A percentile compares a stretch with the other conserved stretches of the same genome.
Evolutionary conservation across 2,113 vertebrate species (phyloP).

Genomic region (Phyllostomus discolor): DNA sequence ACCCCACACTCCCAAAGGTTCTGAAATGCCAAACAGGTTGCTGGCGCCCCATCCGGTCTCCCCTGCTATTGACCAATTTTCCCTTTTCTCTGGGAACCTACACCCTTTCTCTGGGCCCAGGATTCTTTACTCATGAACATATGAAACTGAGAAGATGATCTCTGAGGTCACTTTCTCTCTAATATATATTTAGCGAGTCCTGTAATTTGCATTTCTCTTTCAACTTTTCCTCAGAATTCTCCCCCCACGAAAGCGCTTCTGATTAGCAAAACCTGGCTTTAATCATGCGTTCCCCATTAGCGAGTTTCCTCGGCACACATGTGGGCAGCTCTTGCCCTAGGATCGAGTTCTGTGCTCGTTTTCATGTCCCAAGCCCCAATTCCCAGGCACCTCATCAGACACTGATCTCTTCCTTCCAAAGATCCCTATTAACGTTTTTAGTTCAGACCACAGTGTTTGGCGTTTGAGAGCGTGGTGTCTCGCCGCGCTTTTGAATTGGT

Average conservation of each 20-base stretch:
- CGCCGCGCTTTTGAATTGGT: constrained; percentile 51
- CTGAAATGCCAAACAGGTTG: background rate
- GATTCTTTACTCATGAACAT: background rate
- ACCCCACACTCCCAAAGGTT: background rate
- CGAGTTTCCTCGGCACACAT: constrained; percentile 48
- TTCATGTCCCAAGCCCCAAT: constrained; percentile 28
- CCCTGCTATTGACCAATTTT: background rate
- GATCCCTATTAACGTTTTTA: constrained; percentile 63
- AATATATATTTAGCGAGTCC: background rate
- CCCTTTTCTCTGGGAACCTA: background rate
- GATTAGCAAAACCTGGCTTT: constrained; percentile 41
- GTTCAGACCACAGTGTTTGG: constrained; percentile 55
- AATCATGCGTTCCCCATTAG: constrained; percentile 38
- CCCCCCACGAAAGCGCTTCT: background rate
- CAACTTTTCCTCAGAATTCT: constrained; percentile 36
- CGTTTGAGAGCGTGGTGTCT: constrained; percentile 55
- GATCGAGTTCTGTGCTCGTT: constrained; percentile 51
- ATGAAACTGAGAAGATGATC: background rate
- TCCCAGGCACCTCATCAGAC: constrained; percentile 54
- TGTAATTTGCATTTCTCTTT: constrained; percentile 7
- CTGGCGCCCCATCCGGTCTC: background rate
- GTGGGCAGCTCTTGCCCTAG: constrained; percentile 27
- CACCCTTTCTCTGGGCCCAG: background rate
- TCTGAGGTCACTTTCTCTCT: background rate
- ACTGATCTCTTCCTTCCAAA: constrained; percentile 58